Base-by-base conservation (phyloP, 2,888 invertebrate genomes). In the Trissolcus brochymenae region DNA sequence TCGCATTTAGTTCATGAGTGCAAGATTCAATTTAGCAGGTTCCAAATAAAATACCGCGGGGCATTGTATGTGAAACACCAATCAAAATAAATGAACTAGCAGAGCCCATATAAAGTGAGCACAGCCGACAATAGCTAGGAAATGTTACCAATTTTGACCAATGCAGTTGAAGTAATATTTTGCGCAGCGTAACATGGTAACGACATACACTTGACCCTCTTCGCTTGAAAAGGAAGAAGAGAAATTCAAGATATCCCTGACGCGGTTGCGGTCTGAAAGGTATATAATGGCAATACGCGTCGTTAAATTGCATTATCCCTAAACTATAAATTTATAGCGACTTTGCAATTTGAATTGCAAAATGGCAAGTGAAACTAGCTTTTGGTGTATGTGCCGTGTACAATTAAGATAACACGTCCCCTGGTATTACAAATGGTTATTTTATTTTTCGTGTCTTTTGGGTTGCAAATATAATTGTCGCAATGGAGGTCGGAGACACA, bases 401-500 rank as follows among this genome's bases (percentile, higher is more conserved):
- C 66, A 71, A 76, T 76, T 76, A 70, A 76, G 71, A 71, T 76
- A 76, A 76, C 76, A 71, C 66, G 71, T 67, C 71, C 71, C 71
- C 49, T 46, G 67, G 62, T 62, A 77, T 72, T 77, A 77, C 68
- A 77, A 77, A 77, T 73, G 77, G 72, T 72, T 68, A 64, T 73
- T 72, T 72, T 66, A 71, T 76, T 77, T 76, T 71, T 71, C 35
- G 66, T 57, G 55, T 73, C 65, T 77, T 77, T 73, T 64, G 72
- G 72, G 40, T 67, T 67, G 72, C 72, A 77, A 77, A 77, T 77
- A 77, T 77, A 73, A 77, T 74, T 78, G 66, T 78, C 78, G 78
- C 71, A 67, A 73, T 64, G 50, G 53, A 76, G 67, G 74, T 76
- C 49, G 61, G 56, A 70, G 19, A 72, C 61, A 65, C 68, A 51